Conservation (phyloP, 2,888 invertebrate species). For the Caradrina kadenii region DNA sequence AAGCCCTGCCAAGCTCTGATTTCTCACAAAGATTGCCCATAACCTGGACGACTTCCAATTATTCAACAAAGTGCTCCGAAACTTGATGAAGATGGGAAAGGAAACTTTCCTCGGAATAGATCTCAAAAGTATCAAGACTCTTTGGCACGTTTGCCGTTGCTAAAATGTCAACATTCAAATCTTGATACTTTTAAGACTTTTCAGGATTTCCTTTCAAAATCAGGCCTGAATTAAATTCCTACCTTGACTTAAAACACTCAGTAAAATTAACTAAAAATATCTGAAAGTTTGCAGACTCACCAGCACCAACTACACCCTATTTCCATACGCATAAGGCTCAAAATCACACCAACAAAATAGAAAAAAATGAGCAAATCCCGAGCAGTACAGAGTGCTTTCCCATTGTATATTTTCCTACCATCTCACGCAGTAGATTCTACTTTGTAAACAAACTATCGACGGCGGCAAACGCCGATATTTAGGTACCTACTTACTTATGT, state of each 20-base stretch:
- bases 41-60: conserved; percentile 31
- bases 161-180: no score
- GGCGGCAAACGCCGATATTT: conserved; percentile 39
- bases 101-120: neutral
- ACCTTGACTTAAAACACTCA: conserved; percentile 24
- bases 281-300: neutral
- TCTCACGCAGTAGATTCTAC: conserved; percentile 56
- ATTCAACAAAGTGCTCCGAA: conserved; percentile 4
- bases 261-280: conserved; percentile 10
- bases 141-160: no score
- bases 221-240: conserved; percentile 1
- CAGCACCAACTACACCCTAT: neutral
- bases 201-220: neutral
- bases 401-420: conserved; percentile 60
- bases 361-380: conserved; percentile 32
- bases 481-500: conserved; percentile 49
- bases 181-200: neutral
- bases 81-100: neutral
- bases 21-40: conserved; percentile 30
- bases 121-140: neutral
- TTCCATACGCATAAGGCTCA: neutral
- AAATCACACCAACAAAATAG: neutral
- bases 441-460: conserved; percentile 56
- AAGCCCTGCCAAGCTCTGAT: conserved; percentile 2
- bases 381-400: conserved; percentile 31